Evolutionary conservation across 1,140 invertebrate species (phyloP).

Genomic region (Capitella teleta): DNA sequence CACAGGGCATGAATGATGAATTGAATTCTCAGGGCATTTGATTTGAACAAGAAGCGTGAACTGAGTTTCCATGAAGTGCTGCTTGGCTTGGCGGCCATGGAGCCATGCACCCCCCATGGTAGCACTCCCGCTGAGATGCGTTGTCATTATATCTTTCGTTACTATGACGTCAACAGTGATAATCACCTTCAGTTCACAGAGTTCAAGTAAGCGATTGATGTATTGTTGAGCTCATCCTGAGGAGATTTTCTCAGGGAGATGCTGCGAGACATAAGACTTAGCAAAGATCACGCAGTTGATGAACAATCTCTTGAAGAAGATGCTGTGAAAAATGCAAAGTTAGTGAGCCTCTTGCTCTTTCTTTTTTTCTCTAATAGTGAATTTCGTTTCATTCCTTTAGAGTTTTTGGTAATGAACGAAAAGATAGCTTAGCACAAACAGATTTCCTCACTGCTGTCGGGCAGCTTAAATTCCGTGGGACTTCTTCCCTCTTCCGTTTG

Average conservation of each 20-base stretch:
- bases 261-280: constrained; percentile 40
- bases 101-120: constrained; percentile 48
- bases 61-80: constrained; percentile 44
- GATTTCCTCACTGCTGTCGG: constrained; percentile 47
- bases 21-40: constrained; percentile 39
- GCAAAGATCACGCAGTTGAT: constrained; percentile 36
- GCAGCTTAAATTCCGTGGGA: constrained; percentile 48
- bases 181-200: constrained; percentile 38
- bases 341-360: constrained; percentile 15
- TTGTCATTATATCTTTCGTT: constrained; percentile 49
- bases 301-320: constrained; percentile 34
- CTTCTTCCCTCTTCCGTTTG: constrained; percentile 45
- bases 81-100: constrained; percentile 46
- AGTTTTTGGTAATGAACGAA: constrained; percentile 37
- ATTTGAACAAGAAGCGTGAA: constrained; percentile 29
- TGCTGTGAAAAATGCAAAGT: constrained; percentile 41
- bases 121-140: constrained; percentile 47
- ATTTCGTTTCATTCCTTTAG: too few species aligned
- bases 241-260: constrained; percentile 27
- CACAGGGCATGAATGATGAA: too few species aligned
- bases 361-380: too few species aligned
- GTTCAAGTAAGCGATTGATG: constrained; percentile 42
- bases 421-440: constrained; percentile 32
- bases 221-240: too few species aligned
- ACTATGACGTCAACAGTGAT: constrained; percentile 44